Conservation (phyloP, 2,888 invertebrate genomes). For the Chironomus riparius region DNA sequence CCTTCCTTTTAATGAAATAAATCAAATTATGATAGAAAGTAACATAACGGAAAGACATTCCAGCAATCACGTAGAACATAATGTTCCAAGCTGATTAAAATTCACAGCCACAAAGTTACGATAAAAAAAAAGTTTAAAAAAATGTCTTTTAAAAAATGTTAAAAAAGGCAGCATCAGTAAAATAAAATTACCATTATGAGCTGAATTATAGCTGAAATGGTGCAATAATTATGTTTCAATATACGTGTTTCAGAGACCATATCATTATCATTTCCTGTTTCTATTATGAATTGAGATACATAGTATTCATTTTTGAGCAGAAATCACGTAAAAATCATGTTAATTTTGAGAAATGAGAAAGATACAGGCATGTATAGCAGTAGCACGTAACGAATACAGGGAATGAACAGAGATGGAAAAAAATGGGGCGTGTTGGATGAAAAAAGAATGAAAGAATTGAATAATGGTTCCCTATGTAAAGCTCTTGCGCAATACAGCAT, state of each 20-base stretch:
- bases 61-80: too few species aligned
- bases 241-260: slow-evolving; percentile 7
- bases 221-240: not conserved
- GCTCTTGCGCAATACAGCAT: slow-evolving; percentile 10
- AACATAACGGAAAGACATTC: too few species aligned
- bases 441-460: not conserved
- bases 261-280: slow-evolving; percentile 14
- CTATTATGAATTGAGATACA: not conserved
- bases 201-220: not conserved
- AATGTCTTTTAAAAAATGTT: not conserved
- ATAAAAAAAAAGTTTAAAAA: not conserved
- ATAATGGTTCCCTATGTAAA: slow-evolving; percentile 2
- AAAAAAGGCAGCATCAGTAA: not conserved
- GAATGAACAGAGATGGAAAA: not conserved
- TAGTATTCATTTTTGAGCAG: not conserved
- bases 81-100: too few species aligned
- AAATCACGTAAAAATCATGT: slow-evolving; percentile 17
- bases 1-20: too few species aligned
- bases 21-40: too few species aligned
- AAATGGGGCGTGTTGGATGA: not conserved
- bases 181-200: not conserved
- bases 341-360: slow-evolving; percentile 5
- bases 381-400: not conserved
- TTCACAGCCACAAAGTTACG: not conserved
- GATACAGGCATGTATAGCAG: not conserved